Evolutionary conservation across 2,888 invertebrate genomes (phyloP).

Genomic region (Alcis repandata): DNA sequence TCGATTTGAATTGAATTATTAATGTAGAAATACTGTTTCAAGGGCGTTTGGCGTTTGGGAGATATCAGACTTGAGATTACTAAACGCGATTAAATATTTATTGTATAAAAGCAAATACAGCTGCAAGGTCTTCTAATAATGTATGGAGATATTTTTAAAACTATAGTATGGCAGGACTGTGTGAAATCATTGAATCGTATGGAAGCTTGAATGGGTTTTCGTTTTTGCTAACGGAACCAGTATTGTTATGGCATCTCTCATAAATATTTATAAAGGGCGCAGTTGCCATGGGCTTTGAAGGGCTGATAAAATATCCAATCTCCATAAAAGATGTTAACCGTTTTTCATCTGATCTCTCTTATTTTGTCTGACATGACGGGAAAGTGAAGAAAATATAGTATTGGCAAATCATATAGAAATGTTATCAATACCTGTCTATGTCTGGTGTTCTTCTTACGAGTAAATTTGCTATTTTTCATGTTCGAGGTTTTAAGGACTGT

Average conservation of each 20-base stretch:
- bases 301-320: slow-evolving; percentile 36
- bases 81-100: slow-evolving; percentile 23
- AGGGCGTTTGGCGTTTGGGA: slow-evolving; percentile 19
- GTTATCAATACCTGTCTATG: background rate
- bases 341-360: slow-evolving; percentile 31
- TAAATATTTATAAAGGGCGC: slow-evolving; percentile 31
- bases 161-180: background rate
- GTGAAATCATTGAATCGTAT: slow-evolving; percentile 26
- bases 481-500: too few relatives aligned
- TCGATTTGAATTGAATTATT: slow-evolving; percentile 12
- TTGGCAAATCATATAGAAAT: background rate
- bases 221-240: slow-evolving; percentile 13
- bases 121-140: slow-evolving; percentile 14
- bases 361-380: background rate
- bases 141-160: background rate
- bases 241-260: slow-evolving; percentile 24
- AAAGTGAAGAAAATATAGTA: background rate
- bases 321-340: slow-evolving; percentile 28
- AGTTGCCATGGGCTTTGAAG: slow-evolving; percentile 24
- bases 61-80: slow-evolving; percentile 6
- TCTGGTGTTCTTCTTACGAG: too few relatives aligned
- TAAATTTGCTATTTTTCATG: too few relatives aligned
- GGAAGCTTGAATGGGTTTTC: slow-evolving; percentile 20
- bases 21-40: slow-evolving; percentile 19
- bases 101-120: slow-evolving; percentile 24